Evolutionary conservation across 1,140 invertebrate genomes (phyloP).

Genomic region (Thereuonema tuberculata): DNA sequence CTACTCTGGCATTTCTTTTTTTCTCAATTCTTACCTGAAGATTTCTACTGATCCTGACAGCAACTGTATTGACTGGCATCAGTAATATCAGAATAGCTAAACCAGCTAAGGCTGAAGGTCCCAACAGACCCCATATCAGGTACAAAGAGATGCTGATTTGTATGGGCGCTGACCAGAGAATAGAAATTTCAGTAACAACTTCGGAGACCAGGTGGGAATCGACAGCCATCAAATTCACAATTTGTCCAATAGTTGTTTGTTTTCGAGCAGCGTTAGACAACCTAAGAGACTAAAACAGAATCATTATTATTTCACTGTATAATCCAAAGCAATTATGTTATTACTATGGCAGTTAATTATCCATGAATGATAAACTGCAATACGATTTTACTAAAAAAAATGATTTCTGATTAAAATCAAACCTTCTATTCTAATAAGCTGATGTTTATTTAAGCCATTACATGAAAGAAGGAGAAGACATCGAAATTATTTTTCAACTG

Average conservation of each 20-base stretch:
- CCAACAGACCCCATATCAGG: slow-evolving; percentile 26
- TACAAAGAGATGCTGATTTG: slow-evolving; percentile 17
- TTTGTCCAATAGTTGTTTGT: slow-evolving; percentile 23
- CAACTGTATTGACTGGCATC: background rate
- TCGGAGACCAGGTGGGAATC: slow-evolving; percentile 21
- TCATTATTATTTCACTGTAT: no score
- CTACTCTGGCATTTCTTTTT: background rate
- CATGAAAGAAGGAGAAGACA: no score
- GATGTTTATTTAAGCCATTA: no score
- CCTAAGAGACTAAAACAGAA: slow-evolving; percentile 22
- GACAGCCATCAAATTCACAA: slow-evolving; percentile 27
- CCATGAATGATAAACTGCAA: no score
- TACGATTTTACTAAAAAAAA: no score
- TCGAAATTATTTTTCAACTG: no score
- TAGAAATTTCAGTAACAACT: slow-evolving; percentile 12
- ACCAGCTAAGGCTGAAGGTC: slow-evolving; percentile 32
- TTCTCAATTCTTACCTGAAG: background rate
- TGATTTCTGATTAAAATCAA: no score
- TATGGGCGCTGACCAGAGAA: slow-evolving; percentile 18
- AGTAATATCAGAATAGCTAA: background rate
- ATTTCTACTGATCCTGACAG: background rate
- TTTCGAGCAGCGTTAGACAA: slow-evolving; percentile 26
- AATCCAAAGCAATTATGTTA: no score
- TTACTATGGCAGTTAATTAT: no score
- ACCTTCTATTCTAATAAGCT: no score